phyloP scores from a whole-genome alignment of 2,888 invertebrate species.

The Xestia ashworthii region DNA sequence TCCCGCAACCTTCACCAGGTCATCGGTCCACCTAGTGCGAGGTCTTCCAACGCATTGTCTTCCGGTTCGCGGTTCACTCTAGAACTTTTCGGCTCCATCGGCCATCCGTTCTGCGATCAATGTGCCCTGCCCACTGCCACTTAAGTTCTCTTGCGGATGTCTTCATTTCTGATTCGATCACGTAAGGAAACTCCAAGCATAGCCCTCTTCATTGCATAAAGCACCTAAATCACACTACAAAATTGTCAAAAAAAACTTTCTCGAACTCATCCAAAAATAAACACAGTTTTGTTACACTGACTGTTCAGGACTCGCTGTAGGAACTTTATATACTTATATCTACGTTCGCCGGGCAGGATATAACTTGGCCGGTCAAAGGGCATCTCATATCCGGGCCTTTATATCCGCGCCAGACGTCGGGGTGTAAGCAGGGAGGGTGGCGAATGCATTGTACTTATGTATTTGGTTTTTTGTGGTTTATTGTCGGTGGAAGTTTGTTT shows the following conservation, averaged over 20 bases:
- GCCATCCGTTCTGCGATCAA: too few relatives aligned
- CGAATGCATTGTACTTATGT: slow-evolving; percentile 42
- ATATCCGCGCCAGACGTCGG: slow-evolving; percentile 54
- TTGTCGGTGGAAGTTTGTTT: slow-evolving; percentile 8
- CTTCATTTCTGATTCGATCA: too few relatives aligned
- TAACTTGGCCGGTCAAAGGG: slow-evolving; percentile 71
- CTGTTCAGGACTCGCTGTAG: background rate
- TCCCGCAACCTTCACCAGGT: too few relatives aligned
- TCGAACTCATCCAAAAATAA: background rate
- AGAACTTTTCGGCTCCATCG: too few relatives aligned
- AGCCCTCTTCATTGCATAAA: background rate
- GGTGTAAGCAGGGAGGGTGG: slow-evolving; percentile 31
- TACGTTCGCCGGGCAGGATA: slow-evolving; percentile 61
- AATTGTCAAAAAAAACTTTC: background rate
- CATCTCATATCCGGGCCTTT: slow-evolving; percentile 69
- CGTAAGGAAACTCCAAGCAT: too few relatives aligned
- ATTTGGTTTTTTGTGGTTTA: slow-evolving; percentile 9
- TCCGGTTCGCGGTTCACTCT: too few relatives aligned
- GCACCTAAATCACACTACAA: background rate
- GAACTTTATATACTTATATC: slow-evolving; percentile 19
- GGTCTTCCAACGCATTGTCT: too few relatives aligned
- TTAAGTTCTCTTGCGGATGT: too few relatives aligned
- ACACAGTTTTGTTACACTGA: background rate
- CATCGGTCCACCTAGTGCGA: too few relatives aligned
- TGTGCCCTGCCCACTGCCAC: too few relatives aligned